Conservation (phyloP, 1,140 invertebrate species). For the Drosophila dunni region DNA sequence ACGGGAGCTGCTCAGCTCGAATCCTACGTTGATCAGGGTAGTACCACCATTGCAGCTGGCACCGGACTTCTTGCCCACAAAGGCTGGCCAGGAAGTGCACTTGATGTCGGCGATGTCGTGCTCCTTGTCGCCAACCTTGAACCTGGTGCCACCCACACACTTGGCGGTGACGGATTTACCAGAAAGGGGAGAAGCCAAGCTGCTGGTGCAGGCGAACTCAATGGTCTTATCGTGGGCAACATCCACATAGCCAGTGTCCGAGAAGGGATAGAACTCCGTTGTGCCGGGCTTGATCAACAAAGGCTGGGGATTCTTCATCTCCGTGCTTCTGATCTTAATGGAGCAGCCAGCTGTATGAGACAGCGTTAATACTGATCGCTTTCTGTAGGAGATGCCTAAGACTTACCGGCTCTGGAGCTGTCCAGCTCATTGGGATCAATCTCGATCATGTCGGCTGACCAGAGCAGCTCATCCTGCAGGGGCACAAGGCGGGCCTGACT, state of each 20-base stretch:
- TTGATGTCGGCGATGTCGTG: constrained; percentile 63
- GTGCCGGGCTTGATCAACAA: constrained; percentile 66
- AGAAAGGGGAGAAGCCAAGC: constrained; percentile 64
- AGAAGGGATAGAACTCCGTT: constrained; percentile 56
- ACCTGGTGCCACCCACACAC: constrained; percentile 63
- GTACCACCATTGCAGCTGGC: constrained; percentile 70
- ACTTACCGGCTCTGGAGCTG: constrained; percentile 44
- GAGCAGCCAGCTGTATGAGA: constrained; percentile 55
- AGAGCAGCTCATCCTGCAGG: constrained; percentile 40
- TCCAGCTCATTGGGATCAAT: constrained; percentile 34
- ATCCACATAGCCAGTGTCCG: constrained; percentile 55
- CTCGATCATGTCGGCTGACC: constrained; percentile 51
- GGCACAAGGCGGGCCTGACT: constrained; percentile 58
- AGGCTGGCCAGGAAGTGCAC: constrained; percentile 65
- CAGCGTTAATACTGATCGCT: neutral
- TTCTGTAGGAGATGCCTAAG: neutral
- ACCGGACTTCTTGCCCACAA: constrained; percentile 73
- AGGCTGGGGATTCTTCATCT: constrained; percentile 68
- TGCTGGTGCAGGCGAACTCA: constrained; percentile 69
- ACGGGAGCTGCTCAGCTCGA: constrained; percentile 50
- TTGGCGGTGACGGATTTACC: constrained; percentile 64
- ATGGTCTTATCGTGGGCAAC: constrained; percentile 61
- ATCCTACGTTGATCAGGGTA: constrained; percentile 67
- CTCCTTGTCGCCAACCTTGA: constrained; percentile 55
- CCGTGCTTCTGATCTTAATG: constrained; percentile 63